These are phyloP conservation scores for Tachina lurida DNA, from an alignment of 2,888 invertebrate genomes.

Conservation along the genomic window DNA sequence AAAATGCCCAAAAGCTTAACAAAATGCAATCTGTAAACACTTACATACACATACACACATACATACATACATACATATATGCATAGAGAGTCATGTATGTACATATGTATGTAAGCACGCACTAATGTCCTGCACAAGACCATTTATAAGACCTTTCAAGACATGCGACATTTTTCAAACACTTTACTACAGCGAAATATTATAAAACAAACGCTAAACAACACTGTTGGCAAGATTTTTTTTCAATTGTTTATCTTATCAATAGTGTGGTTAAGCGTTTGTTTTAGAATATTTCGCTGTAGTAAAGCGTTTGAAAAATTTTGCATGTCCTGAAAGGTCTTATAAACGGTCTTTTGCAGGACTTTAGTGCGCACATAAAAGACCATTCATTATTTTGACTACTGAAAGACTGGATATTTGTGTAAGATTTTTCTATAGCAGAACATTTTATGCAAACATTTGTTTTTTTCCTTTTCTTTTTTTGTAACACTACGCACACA, in stretches of 20 bases:
- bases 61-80: not conserved
- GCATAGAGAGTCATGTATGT: not conserved
- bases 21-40: constrained; percentile 16
- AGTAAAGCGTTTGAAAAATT: no score
- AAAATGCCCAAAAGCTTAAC: constrained; percentile 53
- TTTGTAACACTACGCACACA: constrained; percentile 19
- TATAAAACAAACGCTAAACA: no score
- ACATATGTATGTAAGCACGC: not conserved
- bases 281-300: no score
- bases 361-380: constrained; percentile 28
- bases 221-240: no score
- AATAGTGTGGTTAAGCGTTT: no score
- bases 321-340: no score
- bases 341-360: no score
- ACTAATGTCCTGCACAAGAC: no score
- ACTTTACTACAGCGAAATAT: no score
- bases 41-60: not conserved
- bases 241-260: no score
- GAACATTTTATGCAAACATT: constrained; percentile 58
- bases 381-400: constrained; percentile 25
- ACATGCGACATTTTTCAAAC: no score
- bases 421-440: constrained; percentile 20
- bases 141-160: no score
- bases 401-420: not conserved
- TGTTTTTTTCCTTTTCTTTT: not conserved